Conservation (phyloP, 2,888 invertebrate species). For the Graphium colonna region DNA sequence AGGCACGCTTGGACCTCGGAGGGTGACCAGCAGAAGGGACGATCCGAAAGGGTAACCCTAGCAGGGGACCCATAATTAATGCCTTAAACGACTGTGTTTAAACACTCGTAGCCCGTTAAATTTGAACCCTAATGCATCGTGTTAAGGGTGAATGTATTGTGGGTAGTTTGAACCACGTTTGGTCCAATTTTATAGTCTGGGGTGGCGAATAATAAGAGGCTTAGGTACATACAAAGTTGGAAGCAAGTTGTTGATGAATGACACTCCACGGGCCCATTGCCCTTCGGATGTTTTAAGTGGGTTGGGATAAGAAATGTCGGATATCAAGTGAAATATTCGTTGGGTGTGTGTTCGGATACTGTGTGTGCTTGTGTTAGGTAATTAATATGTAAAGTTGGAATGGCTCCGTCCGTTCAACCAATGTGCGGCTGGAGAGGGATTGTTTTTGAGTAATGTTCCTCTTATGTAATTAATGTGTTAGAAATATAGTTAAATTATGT, state of each 20-base stretch:
- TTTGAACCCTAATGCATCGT: constrained; percentile 30
- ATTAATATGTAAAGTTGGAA: constrained; percentile 57
- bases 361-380: constrained; percentile 41
- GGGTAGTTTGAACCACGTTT: constrained; percentile 43
- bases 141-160: constrained; percentile 36
- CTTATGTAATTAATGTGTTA: constrained; percentile 30
- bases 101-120: constrained; percentile 29
- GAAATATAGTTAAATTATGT: no score
- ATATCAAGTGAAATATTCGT: constrained; percentile 71
- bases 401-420: constrained; percentile 31
- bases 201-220: constrained; percentile 76
- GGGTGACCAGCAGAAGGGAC: constrained; percentile 73
- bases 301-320: constrained; percentile 77
- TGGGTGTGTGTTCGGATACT: constrained; percentile 39
- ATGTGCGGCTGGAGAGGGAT: constrained; percentile 37
- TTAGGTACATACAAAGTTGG: constrained; percentile 73
- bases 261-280: constrained; percentile 78
- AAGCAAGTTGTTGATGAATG: constrained; percentile 75
- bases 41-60: constrained; percentile 77
- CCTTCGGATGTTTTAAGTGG: constrained; percentile 78
- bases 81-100: constrained; percentile 67
- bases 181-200: constrained; percentile 75
- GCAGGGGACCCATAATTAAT: constrained; percentile 71
- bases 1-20: constrained; percentile 62
- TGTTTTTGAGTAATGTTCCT: constrained; percentile 30